Base-by-base conservation (phyloP, 2,888 invertebrate species). In the Chrysolina americana region DNA sequence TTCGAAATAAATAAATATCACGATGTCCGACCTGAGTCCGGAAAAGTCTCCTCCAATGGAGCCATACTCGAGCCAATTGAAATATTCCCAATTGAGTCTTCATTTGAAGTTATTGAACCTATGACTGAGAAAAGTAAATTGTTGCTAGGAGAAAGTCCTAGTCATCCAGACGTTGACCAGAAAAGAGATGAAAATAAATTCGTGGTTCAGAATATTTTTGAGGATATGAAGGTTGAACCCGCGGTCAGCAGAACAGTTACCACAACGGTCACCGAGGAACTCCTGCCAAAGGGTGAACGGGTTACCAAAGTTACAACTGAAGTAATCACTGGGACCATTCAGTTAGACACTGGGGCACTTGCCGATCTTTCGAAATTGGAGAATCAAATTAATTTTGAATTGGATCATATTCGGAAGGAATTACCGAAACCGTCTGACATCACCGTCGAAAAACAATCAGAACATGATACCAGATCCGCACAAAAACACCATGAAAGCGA, bases 1-100 rank as follows among this genome's bases (percentile, higher is more conserved):
- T 72, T 76, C 41, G 84, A 84, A 78, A 69, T 80, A 36, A 75
- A 75, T 13, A 71, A 68, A 47, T 81, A 80, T 65, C 79, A 81
- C 28, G 80, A 81, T 62, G 77, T 78, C 5, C 71, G 74, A 6
- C 76, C 77, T 10, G 28, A 63, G 19, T n/a, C 41, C 6, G 56
- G 36, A 56, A 59, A 70, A 44, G 19, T 53, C n/a, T n/a, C 53
- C 11, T n/a, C 41, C 13, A 68, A 73, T 41, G 72, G 65, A 41
- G 70, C 48, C 41, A 64, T 50, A 53, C 66, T 48, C 62, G 68
- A 76, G 59, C 63, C 75, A 41, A 65, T 59, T 15, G 11, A 28
- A 28, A 70, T 70, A 47, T 62, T 48, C 13, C 70, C 69, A 4
- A 48, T 62, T 1, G 65, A 70, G 13, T 23, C 59, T 17, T 19